Evolutionary conservation across 2,797 vertebrate species (phyloP).

Genomic region (Perodicticus potto): DNA sequence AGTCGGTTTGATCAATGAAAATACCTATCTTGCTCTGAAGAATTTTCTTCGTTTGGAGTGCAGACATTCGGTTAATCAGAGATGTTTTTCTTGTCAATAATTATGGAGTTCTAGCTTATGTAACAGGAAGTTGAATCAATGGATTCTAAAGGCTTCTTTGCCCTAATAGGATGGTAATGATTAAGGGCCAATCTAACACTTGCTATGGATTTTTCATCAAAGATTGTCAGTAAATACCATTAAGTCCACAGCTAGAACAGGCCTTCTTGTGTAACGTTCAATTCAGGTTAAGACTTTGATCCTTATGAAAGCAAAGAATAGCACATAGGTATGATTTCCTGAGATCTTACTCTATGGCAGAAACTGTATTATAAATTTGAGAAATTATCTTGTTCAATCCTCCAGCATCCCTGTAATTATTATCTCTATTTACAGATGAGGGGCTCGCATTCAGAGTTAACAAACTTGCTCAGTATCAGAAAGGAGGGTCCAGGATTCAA

Average conservation of each 20-base stretch:
- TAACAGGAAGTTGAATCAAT: conserved; percentile 55
- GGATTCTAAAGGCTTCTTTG: conserved; percentile 28
- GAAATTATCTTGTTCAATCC: conserved; percentile 4
- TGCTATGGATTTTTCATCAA: conserved; percentile 69
- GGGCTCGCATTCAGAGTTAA: too few species aligned
- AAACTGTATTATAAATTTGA: not conserved
- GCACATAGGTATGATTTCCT: not conserved
- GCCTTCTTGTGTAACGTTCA: not conserved
- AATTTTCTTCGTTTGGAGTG: conserved; percentile 23
- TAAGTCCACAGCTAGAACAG: conserved; percentile 26
- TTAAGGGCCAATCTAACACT: conserved; percentile 54
- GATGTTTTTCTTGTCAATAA: conserved; percentile 53
- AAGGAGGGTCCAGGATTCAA: not conserved
- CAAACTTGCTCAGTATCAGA: not conserved
- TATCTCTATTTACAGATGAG: conserved; percentile 1
- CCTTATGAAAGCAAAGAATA: conserved; percentile 12
- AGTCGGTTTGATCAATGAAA: conserved; percentile 51
- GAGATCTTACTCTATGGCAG: not conserved
- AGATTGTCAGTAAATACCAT: conserved; percentile 36
- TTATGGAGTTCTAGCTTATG: conserved; percentile 23
- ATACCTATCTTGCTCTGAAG: conserved; percentile 10
- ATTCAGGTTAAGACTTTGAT: conserved; percentile 28
- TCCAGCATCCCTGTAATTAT: not conserved
- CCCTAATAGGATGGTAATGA: conserved; percentile 56
- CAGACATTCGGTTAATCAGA: conserved; percentile 46